These are phyloP conservation scores for Diceros bicornis DNA, from an alignment of 2,797 vertebrate genomes.

Conservation along the genomic window DNA sequence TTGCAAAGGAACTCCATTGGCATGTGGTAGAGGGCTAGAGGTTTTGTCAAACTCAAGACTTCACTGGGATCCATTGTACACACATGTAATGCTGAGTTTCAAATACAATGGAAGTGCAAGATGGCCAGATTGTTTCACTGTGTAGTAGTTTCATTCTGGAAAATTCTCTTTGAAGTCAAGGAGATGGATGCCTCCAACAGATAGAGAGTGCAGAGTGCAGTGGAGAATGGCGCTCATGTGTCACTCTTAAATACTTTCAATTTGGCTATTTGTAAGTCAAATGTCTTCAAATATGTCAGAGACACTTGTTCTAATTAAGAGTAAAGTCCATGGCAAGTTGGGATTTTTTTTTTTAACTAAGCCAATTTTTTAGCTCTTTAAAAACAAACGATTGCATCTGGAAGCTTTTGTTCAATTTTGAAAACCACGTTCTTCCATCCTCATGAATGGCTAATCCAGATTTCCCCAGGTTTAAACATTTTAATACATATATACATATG, in stretches of 20 bases:
- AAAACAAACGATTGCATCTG: constrained; percentile 20
- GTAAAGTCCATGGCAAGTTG: constrained; percentile 38
- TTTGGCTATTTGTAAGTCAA: constrained; percentile 70
- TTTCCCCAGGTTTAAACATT: background rate
- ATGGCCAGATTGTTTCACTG: background rate
- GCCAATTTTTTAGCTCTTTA: constrained; percentile 44
- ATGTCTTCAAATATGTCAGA: constrained; percentile 67
- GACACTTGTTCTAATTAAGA: constrained; percentile 68
- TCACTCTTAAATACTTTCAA: constrained; percentile 58
- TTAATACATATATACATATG: background rate
- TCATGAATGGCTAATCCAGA: constrained; percentile 5
- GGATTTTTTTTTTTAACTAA: constrained; percentile 9
- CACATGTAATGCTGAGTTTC: background rate
- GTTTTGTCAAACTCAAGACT: background rate
- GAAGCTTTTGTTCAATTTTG: constrained; percentile 63
- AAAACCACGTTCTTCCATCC: constrained; percentile 56
- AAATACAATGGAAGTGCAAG: background rate
- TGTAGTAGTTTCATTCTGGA: constrained; percentile 37
- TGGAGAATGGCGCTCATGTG: background rate
- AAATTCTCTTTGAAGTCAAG: constrained; percentile 69
- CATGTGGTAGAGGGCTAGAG: background rate
- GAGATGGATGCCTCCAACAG: background rate
- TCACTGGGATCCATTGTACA: background rate
- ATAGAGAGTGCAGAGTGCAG: background rate
- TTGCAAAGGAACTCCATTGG: background rate